phyloP scores from a whole-genome alignment of 2,888 invertebrate species.

The Lochmaea capreae region DNA sequence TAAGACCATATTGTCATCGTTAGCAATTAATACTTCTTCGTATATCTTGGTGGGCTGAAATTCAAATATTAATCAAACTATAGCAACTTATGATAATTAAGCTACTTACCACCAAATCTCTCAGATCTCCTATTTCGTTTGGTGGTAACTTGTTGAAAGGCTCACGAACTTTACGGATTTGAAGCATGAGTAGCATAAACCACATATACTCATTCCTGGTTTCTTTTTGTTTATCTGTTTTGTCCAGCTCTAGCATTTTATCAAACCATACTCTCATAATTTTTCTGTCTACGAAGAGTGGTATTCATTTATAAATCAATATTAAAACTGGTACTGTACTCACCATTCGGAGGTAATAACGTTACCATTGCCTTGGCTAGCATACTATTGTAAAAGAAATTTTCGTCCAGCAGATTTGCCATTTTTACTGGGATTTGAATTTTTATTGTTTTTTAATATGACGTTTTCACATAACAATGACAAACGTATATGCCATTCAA shows the following conservation, averaged over 20 bases:
- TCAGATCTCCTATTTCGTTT: constrained; percentile 58
- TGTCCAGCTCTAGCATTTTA: constrained; percentile 59
- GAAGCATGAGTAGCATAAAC: constrained; percentile 65
- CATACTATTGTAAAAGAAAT: constrained; percentile 66
- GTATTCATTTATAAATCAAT: no score
- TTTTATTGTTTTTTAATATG: background rate
- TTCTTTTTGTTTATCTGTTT: constrained; percentile 54
- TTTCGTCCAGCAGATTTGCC: constrained; percentile 53
- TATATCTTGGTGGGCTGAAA: constrained; percentile 48
- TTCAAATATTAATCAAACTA: background rate
- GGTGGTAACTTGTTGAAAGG: constrained; percentile 63
- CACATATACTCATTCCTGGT: constrained; percentile 66
- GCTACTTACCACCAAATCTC: constrained; percentile 53
- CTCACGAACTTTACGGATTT: constrained; percentile 62
- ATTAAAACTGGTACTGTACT: constrained; percentile 4
- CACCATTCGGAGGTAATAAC: constrained; percentile 62
- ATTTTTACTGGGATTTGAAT: constrained; percentile 22
- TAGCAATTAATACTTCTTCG: constrained; percentile 51
- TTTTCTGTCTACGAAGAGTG: constrained; percentile 48
- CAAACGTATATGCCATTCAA: background rate
- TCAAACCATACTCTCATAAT: constrained; percentile 62
- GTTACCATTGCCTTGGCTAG: constrained; percentile 64
- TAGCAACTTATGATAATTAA: background rate
- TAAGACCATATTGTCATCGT: constrained; percentile 51
- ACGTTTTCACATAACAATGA: background rate